Base-by-base conservation (phyloP, 1,140 invertebrate species). In the Diabrotica undecimpunctata region DNA sequence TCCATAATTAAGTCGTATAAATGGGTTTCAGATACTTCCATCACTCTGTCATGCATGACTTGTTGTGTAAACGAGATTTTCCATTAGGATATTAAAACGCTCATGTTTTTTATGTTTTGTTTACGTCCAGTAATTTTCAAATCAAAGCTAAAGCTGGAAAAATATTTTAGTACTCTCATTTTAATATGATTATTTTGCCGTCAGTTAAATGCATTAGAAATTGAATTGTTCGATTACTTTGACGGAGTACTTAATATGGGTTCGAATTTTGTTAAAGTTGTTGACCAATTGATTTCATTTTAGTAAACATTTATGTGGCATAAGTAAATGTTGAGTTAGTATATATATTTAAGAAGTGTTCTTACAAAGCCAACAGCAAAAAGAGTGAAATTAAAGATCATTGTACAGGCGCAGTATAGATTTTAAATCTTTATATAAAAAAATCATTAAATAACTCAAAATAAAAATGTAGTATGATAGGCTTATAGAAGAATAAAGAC, bases 1-100 rank as follows among this genome's bases (percentile, higher is more conserved):
- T 54, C 53, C 25, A 25, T 25, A 54, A 25, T 54, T 12, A 54
- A 54, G 25, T 54, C 12, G 25, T n/a, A 8, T 54, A 54, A 13
- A 54, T 54, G n/a, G 25, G 13, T 54, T 55, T 25, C 14, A 55
- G 54, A 25, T 55, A 55, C 25, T 55, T 55, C 13, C 54, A 55
- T 55, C 54, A 55, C 13, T 55, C 54, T 55, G 54, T 14, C 35
- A 55, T 36, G 54, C 54, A 55, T 55, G 54, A 55, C 12, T 55
- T 55, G 35, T 55, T 7, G 13, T 55, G 8, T 11, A 11, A 55
- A 55, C 54, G 54, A 36, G 54, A 25, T 55, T 36, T 55, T 55
- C 54, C 54, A 55, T 55, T 55, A 55, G 54, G 54, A 55, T 55
- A 55, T 55, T 55, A 55, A 14, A 25, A 36, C 13, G 35, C 14